Conservation (phyloP, 2,797 vertebrate species). For the Gastrophryne carolinensis region DNA sequence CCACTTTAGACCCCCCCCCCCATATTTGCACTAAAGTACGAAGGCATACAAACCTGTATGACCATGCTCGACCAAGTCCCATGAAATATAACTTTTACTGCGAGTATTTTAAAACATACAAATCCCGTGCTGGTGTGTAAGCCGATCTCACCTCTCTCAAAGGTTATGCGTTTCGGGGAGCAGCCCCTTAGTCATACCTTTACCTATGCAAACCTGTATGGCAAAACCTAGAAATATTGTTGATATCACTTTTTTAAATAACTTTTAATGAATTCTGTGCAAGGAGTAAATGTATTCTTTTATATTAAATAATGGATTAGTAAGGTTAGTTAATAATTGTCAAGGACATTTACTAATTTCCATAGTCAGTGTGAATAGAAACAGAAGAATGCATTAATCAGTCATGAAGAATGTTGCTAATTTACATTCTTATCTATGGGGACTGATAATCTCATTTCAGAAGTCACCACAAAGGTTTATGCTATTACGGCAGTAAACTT, state of each 20-base stretch:
- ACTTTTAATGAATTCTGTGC: background rate
- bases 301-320: background rate
- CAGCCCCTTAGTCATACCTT: too few relatives aligned
- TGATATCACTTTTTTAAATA: background rate
- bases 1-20: too few relatives aligned
- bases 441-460: background rate
- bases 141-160: too few relatives aligned
- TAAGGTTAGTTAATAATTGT: background rate
- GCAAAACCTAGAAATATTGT: too few relatives aligned
- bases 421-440: background rate
- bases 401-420: background rate
- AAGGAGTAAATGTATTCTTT: background rate
- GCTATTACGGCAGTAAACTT: conserved; percentile 25
- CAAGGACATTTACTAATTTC: background rate
- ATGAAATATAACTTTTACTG: too few relatives aligned
- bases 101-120: too few relatives aligned
- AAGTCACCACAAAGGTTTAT: background rate
- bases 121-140: too few relatives aligned
- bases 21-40: too few relatives aligned
- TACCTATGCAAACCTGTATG: too few relatives aligned
- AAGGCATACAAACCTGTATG: too few relatives aligned
- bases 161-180: too few relatives aligned
- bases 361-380: background rate
- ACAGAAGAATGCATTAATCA: background rate
- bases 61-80: too few relatives aligned